These are phyloP conservation scores for Volucella zonaria DNA, from an alignment of 2,888 invertebrate species.

Conservation along the genomic window DNA sequence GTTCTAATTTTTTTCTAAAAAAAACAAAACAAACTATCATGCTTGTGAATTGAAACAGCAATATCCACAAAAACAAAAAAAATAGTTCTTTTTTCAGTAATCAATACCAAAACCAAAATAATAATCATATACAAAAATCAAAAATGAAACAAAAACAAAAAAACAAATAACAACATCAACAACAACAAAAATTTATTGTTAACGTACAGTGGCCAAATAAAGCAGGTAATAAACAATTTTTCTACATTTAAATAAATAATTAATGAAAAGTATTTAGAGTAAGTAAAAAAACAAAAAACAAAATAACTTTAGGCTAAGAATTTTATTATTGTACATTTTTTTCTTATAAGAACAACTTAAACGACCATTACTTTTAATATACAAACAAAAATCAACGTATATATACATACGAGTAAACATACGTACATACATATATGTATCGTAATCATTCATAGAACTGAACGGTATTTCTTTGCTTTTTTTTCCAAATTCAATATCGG, in stretches of 20 bases:
- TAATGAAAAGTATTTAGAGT: slow-evolving; percentile 42
- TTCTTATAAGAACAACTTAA: slow-evolving; percentile 57
- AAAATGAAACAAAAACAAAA: too few relatives aligned
- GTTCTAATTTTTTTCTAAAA: slow-evolving; percentile 1
- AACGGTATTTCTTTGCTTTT: slow-evolving; percentile 28
- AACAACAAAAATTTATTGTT: slow-evolving; percentile 74
- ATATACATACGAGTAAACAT: slow-evolving; percentile 14
- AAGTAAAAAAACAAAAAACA: slow-evolving; percentile 41
- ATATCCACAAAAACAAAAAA: slow-evolving; percentile 41
- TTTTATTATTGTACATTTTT: slow-evolving; percentile 70
- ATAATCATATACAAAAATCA: slow-evolving; percentile 41
- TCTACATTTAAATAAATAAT: slow-evolving; percentile 71
- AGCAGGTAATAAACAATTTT: slow-evolving; percentile 76
- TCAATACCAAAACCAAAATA: slow-evolving; percentile 54
- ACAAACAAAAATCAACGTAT: slow-evolving; percentile 55
- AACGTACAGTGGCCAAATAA: slow-evolving; percentile 78
- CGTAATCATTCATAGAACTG: slow-evolving; percentile 65
- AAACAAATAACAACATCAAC: slow-evolving; percentile 52
- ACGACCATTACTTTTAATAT: slow-evolving; percentile 72
- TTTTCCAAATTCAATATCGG: slow-evolving; percentile 60
- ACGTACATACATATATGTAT: slow-evolving; percentile 15
- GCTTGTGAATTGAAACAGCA: slow-evolving; percentile 68
- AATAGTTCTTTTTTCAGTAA: slow-evolving; percentile 48
- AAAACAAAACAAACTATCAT: slow-evolving; percentile 59
- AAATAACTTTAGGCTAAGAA: slow-evolving; percentile 46